phyloP scores from a whole-genome alignment of 1,140 invertebrate species.

The Platorchestia sp. region DNA sequence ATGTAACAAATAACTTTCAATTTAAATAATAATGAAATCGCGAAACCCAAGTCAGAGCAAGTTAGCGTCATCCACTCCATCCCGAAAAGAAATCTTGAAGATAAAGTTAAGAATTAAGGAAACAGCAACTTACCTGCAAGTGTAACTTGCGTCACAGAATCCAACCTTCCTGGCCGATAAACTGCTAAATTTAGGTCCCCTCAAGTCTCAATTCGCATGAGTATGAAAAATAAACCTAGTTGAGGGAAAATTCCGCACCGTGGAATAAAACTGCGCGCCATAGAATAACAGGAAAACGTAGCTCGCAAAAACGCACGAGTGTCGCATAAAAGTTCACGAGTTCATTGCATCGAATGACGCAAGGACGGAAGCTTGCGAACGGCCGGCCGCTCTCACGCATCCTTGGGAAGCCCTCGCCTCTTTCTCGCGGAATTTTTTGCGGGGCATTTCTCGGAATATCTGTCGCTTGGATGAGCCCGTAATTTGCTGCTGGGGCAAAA shows the following conservation, averaged over 20 bases:
- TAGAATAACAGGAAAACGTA: constrained; percentile 44
- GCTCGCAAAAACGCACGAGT: constrained; percentile 35
- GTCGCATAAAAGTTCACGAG: constrained; percentile 29
- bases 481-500: constrained; percentile 41
- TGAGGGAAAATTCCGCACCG: not conserved
- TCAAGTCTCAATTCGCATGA: constrained; percentile 28
- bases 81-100: not conserved
- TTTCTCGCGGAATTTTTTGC: constrained; percentile 12
- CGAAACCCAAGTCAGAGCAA: not conserved
- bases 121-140: not conserved
- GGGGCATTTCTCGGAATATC: constrained; percentile 42
- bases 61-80: not conserved
- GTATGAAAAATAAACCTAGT: not conserved
- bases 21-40: not conserved
- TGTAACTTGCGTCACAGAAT: not conserved
- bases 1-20: not conserved
- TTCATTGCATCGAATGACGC: constrained; percentile 24
- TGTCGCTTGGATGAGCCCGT: constrained; percentile 50
- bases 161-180: not conserved
- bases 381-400: not conserved
- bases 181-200: not conserved
- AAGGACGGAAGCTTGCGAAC: constrained; percentile 30
- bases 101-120: not conserved
- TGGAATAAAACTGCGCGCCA: constrained; percentile 3
- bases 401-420: constrained; percentile 2